phyloP scores from a whole-genome alignment of 2,888 invertebrate genomes.

The Leptarthrus brevirostris region DNA sequence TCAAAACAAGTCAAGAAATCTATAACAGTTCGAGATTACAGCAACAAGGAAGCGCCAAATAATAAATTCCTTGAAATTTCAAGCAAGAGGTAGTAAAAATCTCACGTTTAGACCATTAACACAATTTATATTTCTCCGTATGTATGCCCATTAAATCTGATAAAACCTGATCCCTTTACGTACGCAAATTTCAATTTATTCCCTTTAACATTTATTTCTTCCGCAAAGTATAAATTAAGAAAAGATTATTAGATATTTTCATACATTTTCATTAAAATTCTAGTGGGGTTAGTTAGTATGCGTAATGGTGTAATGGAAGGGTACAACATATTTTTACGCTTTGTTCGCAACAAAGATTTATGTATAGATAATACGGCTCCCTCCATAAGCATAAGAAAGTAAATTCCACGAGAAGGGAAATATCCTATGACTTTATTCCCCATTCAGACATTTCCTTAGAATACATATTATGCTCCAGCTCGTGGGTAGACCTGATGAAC shows the following conservation, averaged over 20 bases:
- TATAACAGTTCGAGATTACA: neutral
- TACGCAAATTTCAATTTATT: neutral
- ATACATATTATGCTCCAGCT: no score
- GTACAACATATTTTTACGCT: neutral
- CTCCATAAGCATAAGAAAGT: constrained; percentile 8
- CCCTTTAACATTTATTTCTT: neutral
- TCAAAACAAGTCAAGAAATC: neutral
- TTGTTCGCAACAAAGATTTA: constrained; percentile 30
- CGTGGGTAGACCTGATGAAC: neutral
- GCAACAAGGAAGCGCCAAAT: neutral
- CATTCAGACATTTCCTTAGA: neutral
- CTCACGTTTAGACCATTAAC: constrained; percentile 24
- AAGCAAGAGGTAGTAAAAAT: constrained; percentile 5
- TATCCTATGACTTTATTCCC: neutral
- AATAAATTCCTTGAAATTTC: neutral
- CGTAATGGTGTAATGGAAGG: neutral
- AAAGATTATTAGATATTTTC: constrained; percentile 5
- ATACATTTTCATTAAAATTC: constrained; percentile 43
- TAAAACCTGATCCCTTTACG: neutral
- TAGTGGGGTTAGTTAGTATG: neutral
- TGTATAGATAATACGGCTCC: constrained; percentile 12
- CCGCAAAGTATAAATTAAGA: neutral
- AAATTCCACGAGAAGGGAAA: neutral
- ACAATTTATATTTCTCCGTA: constrained; percentile 22
- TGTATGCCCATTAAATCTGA: constrained; percentile 9